These are phyloP conservation scores for Myathropa florea DNA, from an alignment of 2,888 invertebrate species.

Conservation along the genomic window DNA sequence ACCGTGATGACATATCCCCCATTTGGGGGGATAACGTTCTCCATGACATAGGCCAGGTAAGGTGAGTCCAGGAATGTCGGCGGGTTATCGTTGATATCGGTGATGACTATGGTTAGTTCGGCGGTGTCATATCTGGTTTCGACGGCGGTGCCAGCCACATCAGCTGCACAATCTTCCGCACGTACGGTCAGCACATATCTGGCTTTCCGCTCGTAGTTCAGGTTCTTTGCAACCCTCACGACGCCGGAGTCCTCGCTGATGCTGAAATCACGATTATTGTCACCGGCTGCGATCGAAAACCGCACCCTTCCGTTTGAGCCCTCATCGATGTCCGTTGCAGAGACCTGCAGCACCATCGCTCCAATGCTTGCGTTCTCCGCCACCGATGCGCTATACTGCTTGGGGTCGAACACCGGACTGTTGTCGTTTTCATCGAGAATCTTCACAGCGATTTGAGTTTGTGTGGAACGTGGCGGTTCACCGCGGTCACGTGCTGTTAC, in stretches of 20 bases:
- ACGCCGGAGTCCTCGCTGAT: conserved; percentile 96
- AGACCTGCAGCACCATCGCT: conserved; percentile 93
- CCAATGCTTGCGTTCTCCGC: conserved; percentile 97
- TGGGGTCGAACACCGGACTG: conserved; percentile 92
- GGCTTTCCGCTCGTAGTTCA: conserved; percentile 95
- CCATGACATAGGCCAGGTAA: conserved; percentile 95
- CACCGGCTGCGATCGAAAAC: conserved; percentile 93
- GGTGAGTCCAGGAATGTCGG: conserved; percentile 97
- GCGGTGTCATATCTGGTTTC: conserved; percentile 87
- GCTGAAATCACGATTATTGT: conserved; percentile 94
- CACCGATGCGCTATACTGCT: conserved; percentile 93
- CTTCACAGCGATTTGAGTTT: conserved; percentile 86
- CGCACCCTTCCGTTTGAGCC: conserved; percentile 94
- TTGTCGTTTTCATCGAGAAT: conserved; percentile 95
- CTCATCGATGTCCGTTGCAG: conserved; percentile 93
- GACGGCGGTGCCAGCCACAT: conserved; percentile 81
- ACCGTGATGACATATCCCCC: conserved; percentile 91
- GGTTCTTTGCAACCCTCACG: conserved; percentile 93
- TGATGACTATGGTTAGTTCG: conserved; percentile 90
- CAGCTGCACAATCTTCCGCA: conserved; percentile 93
- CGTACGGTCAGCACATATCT: conserved; percentile 91
- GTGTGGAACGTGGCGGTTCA: conserved; percentile 88
- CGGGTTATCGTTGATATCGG: conserved; percentile 96
- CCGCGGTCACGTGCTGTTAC: conserved; percentile 94
- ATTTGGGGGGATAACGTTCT: conserved; percentile 91